Percentiles rank a stretch among this genome's conserved stretches.
Conservation (phyloP, 1,140 invertebrate genomes). For the Macrotrachela quadricornifera region DNA sequence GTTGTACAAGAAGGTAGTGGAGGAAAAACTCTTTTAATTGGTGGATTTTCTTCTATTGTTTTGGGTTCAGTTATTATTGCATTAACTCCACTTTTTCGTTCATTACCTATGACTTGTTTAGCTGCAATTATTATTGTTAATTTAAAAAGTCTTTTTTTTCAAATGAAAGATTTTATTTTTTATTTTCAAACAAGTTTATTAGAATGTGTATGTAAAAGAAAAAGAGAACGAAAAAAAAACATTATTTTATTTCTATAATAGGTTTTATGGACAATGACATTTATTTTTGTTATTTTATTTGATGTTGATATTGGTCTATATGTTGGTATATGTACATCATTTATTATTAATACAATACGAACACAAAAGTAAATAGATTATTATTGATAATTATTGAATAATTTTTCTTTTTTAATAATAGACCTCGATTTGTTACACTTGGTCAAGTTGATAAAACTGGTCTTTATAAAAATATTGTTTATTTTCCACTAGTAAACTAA, state of each 20-base stretch:
- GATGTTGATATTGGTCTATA: slow-evolving; percentile 61
- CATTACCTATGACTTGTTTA: slow-evolving; percentile 1
- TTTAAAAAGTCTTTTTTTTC: slow-evolving; percentile 20
- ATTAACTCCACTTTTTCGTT: neutral
- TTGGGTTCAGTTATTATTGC: slow-evolving; percentile 8
- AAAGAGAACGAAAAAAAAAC: slow-evolving; percentile 1
- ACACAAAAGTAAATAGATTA: slow-evolving; percentile 18
- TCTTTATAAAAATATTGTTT: too few relatives aligned
- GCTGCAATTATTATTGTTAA: slow-evolving; percentile 23
- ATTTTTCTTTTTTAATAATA: too few relatives aligned
- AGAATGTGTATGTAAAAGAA: too few relatives aligned
- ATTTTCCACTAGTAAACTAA: too few relatives aligned
- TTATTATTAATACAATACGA: slow-evolving; percentile 42
- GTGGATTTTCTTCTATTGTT: slow-evolving; percentile 9
- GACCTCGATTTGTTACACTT: too few relatives aligned
- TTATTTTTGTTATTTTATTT: slow-evolving; percentile 50
- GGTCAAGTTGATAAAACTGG: too few relatives aligned
- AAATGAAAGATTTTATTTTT: neutral
- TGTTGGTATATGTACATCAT: slow-evolving; percentile 48
- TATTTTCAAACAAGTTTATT: too few relatives aligned
- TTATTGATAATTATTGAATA: too few relatives aligned
- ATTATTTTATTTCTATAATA: slow-evolving; percentile 14
- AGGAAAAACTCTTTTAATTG: slow-evolving; percentile 15
- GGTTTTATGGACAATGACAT: slow-evolving; percentile 58
- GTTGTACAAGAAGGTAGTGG: slow-evolving; percentile 14